Conservation (phyloP, 2,113 vertebrate genomes). For the Dipodomys spectabilis region DNA sequence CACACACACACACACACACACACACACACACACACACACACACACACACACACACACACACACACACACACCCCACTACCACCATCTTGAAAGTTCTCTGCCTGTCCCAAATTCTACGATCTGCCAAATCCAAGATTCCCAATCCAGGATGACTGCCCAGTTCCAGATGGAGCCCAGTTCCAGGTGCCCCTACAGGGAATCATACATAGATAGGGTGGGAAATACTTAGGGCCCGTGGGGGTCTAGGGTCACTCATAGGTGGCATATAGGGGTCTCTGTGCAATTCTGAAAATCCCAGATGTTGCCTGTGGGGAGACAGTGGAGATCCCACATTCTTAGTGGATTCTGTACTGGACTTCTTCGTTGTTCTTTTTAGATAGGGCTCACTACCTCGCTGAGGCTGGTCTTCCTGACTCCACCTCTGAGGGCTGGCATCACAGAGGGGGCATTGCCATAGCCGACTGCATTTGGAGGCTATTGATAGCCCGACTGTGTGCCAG, state of each 20-base stretch:
- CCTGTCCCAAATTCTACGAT: background rate
- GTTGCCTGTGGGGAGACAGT: background rate
- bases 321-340: background rate
- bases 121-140: background rate
- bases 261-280: fast-evolving
- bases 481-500: background rate
- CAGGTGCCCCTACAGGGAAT: background rate
- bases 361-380: too few relatives aligned
- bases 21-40: too few relatives aligned
- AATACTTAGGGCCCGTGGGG: background rate
- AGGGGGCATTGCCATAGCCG: too few relatives aligned
- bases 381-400: too few relatives aligned
- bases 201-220: background rate
- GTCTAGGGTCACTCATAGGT: background rate
- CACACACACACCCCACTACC: too few relatives aligned
- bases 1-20: too few relatives aligned
- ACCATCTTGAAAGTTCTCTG: too few relatives aligned
- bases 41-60: too few relatives aligned
- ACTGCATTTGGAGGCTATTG: background rate
- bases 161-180: too few relatives aligned
- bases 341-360: too few relatives aligned
- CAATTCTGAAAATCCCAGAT: background rate
- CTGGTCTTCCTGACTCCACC: too few relatives aligned
- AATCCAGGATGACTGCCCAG: background rate
- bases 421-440: too few relatives aligned